Base-by-base conservation (phyloP, 2,888 invertebrate species). In the Anaspis maculata region DNA sequence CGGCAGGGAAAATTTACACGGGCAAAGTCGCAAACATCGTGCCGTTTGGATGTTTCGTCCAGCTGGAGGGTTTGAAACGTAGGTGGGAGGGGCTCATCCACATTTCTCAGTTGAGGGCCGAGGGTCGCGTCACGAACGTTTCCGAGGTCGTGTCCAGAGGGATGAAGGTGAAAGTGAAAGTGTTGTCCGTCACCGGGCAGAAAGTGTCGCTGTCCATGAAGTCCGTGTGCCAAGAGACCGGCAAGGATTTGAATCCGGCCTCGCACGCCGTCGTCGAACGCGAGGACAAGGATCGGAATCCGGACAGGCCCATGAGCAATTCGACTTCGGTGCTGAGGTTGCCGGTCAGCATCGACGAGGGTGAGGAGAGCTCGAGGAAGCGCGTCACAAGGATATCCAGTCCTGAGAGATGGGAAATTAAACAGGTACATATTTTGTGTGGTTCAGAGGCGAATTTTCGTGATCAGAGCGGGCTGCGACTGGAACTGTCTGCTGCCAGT, bases 11-110 rank as follows among this genome's bases (percentile, higher is more conserved):
- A n/a, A 90, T 98, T 47, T 97, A 95, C 60, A 76, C 76, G 42
- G 98, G 95, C 0, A 85, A 89, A 64, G 91, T 98, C 0, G 89
- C 91, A 1, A 96, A 91, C 54, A 87, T 96, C 45, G 92, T 95
- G 31, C 84, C 88, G n/a, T 99, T 97, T 67, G 98, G 98, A 1
- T 96, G 96, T 61, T 98, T 98, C 64, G 91, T 96, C 0, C 92
- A 95, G 66, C 70, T 98, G 13, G 91, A 95, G 56, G 94, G 95
- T 0, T 69, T 98, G 27, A 75, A 80, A 28, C 83, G 86, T 47
- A 75, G 85, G 25, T 89, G 89, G 80, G 98, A 98, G 63, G 98
- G 98, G 0, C 70, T 98, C 0, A 95, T 96, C 1, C 98, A 99
- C 59, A 96, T 98, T 52, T 97, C 97, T 1, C 88, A 95, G 64